Evolutionary conservation across 2,113 vertebrate species (phyloP), one percentile per base, ranked within the genome.

Genomic region (Rhinoptilus africanus): DNA sequence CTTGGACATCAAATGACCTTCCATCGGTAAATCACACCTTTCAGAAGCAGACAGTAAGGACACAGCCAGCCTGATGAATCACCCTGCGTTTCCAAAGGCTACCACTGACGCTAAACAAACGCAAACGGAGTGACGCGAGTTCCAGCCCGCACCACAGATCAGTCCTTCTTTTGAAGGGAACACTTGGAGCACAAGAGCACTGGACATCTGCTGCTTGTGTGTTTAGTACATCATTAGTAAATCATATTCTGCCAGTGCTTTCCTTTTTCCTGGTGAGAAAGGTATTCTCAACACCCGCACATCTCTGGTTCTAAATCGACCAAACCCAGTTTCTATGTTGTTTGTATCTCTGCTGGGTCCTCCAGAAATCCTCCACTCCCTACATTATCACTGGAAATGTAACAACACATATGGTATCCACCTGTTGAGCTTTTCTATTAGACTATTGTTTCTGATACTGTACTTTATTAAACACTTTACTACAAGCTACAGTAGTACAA

Each of bases 381-480:
- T 89, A 69, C 78, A 68, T 11, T 45, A 89, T 56, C 62, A 92
- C 89, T 92, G 60, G 63, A 79, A 90, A 95, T 92, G 92, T 96
- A 96, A 88, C 34, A 77, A 93, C 47, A 88, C 35, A 82, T 21
- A 83, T 26, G 54, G 57, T 91, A 79, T 77, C 89, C 82, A 93
- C 80, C 80, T 90, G 84, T 69, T 69, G 48, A 95, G 92, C 73
- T 97, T 97, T 97, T 97, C 97, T 97, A 93, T 95, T 92, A 96
- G 87, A 85, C 86, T 92, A 37, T 71, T 97, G 95, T 97, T 97
- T 97, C 96, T 95, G 96, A 94, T 87, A 93, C 92, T 97, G 89
- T 96, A 95, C 93, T 97, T 97, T 97, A 98, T 98, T 97, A 98
- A 98, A 97, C 93, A 97, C 92, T 98, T 97, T 96, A 93, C 94